Conservation (phyloP, 2,888 invertebrate species). For the Phyto melanocephala region DNA sequence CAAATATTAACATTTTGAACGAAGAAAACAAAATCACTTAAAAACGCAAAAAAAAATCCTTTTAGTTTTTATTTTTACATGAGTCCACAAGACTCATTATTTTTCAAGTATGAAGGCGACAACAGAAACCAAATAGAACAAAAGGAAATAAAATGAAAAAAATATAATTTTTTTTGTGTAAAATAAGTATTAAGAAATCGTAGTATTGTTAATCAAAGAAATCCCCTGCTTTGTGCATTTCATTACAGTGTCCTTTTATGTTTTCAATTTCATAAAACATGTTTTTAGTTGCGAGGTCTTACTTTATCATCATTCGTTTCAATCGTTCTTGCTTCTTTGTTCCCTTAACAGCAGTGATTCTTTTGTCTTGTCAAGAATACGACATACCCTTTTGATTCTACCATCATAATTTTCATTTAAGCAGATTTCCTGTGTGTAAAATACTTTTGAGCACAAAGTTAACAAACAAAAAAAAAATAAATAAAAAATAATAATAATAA, state of each 20-base stretch:
- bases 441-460: background rate
- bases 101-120: background rate
- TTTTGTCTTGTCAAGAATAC: constrained; percentile 18
- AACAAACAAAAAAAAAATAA: background rate
- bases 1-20: background rate
- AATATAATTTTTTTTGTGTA: background rate
- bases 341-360: constrained; percentile 1
- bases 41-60: background rate
- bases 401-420: constrained; percentile 46
- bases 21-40: background rate
- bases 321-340: background rate
- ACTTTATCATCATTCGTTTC: background rate
- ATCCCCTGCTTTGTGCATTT: constrained; percentile 3
- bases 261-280: background rate
- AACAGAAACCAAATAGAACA: background rate
- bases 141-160: constrained; percentile 5
- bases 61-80: background rate
- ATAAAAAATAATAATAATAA: background rate
- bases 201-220: constrained; percentile 33
- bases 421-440: constrained; percentile 14
- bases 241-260: background rate
- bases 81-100: background rate
- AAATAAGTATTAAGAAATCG: constrained; percentile 29
- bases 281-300: background rate
- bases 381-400: constrained; percentile 1